A percentile compares a stretch with the other conserved stretches of the same genome.
phyloP scores from a whole-genome alignment of 2,113 vertebrate species.

The Pycnonotus jocosus region DNA sequence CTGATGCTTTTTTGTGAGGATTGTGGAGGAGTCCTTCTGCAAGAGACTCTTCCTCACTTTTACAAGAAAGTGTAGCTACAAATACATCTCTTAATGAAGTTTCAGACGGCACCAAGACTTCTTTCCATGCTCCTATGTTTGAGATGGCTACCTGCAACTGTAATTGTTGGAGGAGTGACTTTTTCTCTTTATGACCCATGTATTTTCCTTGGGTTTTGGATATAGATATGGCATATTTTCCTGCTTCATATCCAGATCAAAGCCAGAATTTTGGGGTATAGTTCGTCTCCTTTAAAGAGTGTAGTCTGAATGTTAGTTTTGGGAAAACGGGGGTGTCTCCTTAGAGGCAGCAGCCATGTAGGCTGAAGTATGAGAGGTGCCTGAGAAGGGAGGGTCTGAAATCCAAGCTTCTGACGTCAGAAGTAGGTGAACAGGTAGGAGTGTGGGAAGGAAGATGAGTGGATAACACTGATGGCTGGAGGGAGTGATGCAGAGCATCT shows the following conservation, averaged over 20 bases:
- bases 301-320: not conserved
- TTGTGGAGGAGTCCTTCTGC: not conserved
- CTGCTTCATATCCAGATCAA: not conserved
- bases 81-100: not conserved
- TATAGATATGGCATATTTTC: not conserved
- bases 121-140: not conserved
- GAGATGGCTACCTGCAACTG: not conserved
- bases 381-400: not conserved
- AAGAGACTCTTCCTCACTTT: not conserved
- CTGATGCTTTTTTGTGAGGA: not conserved
- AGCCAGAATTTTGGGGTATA: not conserved
- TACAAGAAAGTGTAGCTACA: not conserved
- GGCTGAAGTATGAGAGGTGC: not conserved
- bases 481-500: accelerated
- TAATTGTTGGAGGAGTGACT: not conserved
- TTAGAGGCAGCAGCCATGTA: not conserved
- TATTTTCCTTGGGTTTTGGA: not conserved
- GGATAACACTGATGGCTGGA: accelerated
- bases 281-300: not conserved
- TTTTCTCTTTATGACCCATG: not conserved
- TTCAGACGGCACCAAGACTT: not conserved
- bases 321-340: not conserved
- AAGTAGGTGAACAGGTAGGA: not conserved
- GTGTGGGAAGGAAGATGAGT: not conserved
- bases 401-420: not conserved